Evolutionary conservation across 2,113 vertebrate species (phyloP).

Genomic region (Brachypodius melanocephalos): DNA sequence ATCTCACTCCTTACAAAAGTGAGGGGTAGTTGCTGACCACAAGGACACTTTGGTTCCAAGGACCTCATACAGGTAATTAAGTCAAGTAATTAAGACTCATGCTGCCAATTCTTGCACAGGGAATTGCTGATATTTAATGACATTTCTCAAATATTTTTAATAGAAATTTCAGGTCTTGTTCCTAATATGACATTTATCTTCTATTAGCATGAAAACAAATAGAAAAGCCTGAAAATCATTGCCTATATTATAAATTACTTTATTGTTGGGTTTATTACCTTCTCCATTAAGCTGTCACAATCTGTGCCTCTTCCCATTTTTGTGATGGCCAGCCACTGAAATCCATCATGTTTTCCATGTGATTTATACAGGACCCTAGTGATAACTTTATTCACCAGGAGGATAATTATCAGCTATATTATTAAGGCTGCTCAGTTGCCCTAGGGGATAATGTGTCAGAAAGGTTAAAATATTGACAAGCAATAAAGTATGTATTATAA

Average conservation of each 20-base stretch:
- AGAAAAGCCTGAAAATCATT: constrained; percentile 15
- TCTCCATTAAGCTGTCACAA: constrained; percentile 47
- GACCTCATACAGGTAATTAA: neutral
- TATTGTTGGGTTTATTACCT: constrained; percentile 56
- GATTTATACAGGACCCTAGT: constrained; percentile 50
- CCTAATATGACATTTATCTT: constrained; percentile 63
- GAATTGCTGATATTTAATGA: constrained; percentile 45
- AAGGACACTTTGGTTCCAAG: neutral
- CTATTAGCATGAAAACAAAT: constrained; percentile 60
- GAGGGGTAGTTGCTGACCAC: neutral
- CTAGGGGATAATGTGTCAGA: constrained; percentile 38
- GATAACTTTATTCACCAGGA: constrained; percentile 55
- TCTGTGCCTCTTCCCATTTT: neutral
- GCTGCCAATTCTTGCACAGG: neutral
- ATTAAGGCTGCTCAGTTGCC: constrained; percentile 50
- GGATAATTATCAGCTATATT: constrained; percentile 62
- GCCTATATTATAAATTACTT: constrained; percentile 45
- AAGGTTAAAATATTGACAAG: constrained; percentile 68
- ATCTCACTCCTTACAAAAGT: neutral
- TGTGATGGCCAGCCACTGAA: constrained; percentile 7
- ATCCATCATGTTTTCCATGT: constrained; percentile 36
- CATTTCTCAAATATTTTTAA: constrained; percentile 66
- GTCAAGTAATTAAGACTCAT: neutral
- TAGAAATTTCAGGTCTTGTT: constrained; percentile 53
- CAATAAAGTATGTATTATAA: constrained; percentile 30